Evolutionary conservation across 2,113 vertebrate genomes (phyloP).

Genomic region (Elanus axillaris): DNA sequence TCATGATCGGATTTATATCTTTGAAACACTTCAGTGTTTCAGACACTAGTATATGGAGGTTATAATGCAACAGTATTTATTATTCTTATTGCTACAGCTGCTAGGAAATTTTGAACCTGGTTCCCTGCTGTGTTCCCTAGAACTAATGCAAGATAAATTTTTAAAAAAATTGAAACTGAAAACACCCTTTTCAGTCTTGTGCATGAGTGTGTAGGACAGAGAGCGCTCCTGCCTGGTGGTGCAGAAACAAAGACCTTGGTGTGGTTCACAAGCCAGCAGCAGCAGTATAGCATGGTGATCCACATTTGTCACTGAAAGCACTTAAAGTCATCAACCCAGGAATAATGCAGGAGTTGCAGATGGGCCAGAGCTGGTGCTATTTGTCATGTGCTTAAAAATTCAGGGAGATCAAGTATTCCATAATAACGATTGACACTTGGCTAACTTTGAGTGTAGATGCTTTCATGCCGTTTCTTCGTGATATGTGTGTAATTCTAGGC

Average conservation of each 20-base stretch:
- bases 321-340: background rate
- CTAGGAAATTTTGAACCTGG: background rate
- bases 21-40: background rate
- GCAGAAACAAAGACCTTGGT: background rate
- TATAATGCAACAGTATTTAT: background rate
- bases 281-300: background rate
- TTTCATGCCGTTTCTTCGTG: background rate
- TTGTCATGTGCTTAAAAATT: background rate
- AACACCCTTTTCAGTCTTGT: background rate
- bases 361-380: background rate
- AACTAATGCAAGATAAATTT: background rate
- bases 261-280: background rate
- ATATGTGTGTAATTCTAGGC: background rate
- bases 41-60: background rate
- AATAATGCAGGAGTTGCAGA: background rate
- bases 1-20: background rate
- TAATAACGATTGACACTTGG: background rate
- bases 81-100: background rate
- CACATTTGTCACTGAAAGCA: background rate
- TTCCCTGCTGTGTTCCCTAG: background rate
- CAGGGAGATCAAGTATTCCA: background rate
- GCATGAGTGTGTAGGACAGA: background rate
- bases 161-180: background rate
- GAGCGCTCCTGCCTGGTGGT: background rate
- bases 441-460: background rate